Evolutionary conservation across 2,113 vertebrate genomes (phyloP), one percentile per base, ranked within the genome.

Genomic region (Lota lota): DNA sequence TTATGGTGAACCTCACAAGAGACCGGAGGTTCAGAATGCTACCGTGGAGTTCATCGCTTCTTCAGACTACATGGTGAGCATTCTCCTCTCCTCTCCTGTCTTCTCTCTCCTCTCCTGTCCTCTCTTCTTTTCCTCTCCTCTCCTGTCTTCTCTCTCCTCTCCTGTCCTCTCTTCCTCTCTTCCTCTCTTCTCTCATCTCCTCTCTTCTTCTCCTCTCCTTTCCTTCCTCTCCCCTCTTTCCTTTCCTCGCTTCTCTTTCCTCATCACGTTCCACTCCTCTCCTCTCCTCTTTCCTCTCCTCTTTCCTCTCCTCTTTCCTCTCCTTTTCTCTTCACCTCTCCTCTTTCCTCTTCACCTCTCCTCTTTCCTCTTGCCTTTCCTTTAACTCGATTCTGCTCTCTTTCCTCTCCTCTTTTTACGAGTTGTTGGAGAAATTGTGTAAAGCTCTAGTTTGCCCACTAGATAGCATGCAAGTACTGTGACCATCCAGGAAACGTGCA

Each of bases 41-140:
- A 99, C 97, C 0, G 95, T 99, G 78, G 97, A 99, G 84, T 99
- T 99, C 86, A 97, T 99, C 57, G 97, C 97, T 74, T 98, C 97
- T 67, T 99, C 97, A 0, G 97, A 99, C 82, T 99, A 99, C 73
- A 99, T 99, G 97, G 97, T 98, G 88, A 92, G 73, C 8, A 14
- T 22, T 12, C 3, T 20, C 16, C 36, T 63, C 24, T 33, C 28
- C 28, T 33, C 19, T 18, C 15, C 24, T 18, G 12, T 33, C 28
- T 47, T 24, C 16, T 14, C 16, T 33, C 28, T 47, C 16, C 16
- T 14, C 16, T 36, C 61, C 28, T 17, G 17, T 36, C 61, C 21
- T 22, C 58, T 60, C 58, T 22, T 5, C 58, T 21, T 20, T 20
- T 60, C 58, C 21, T 15, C 12, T 60, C 58, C 19, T 20, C 11